Evolutionary conservation across 2,888 invertebrate species (phyloP), one percentile per base, ranked within the genome.

Genomic region (Phaonia tiefii): DNA sequence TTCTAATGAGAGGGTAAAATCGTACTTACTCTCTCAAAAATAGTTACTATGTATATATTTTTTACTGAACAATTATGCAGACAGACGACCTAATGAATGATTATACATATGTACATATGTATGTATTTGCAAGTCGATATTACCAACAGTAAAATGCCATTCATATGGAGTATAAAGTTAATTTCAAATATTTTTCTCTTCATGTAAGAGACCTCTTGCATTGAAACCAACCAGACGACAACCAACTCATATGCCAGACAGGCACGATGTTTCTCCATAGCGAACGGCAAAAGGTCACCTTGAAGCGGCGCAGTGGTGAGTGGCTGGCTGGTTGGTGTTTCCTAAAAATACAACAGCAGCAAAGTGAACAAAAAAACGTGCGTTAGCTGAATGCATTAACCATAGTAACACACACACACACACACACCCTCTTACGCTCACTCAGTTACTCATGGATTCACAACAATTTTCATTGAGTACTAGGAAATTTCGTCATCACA

Each of bases 381-480:
- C 67, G 54, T 69, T 56, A 69, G 22, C 42, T 2, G 56, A 69
- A 69, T 69, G 69, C 69, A 69, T 69, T 54, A 39, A 63, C 63
- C 39, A 63, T 42, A 22, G 42, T 42, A 42, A 56, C 15, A 67
- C 31, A 56, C 31, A 39, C n/a, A 51, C 54, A 54, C 8, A 51
- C 37, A 20, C 31, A 63, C 31, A 58, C 26, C 15, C 15, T 11
- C 13, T 2, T 2, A 58, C 58, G 2, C 42, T 20, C 42, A 39
- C 26, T 56, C 37, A 22, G 37, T 31, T 15, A 63, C 22, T 63
- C 63, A 63, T 20, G n/a, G n/a, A 63, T 31, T 31, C 31, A 60
- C 60, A 80, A n/a, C n/a, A n/a, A n/a, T 67, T 77, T 81, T 78
- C 77, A 77, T 77, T 75, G 49, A 80, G 51, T 81, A 75, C 77